phyloP scores from a whole-genome alignment of 2,113 vertebrate species.

The Diadophis punctatus region DNA sequence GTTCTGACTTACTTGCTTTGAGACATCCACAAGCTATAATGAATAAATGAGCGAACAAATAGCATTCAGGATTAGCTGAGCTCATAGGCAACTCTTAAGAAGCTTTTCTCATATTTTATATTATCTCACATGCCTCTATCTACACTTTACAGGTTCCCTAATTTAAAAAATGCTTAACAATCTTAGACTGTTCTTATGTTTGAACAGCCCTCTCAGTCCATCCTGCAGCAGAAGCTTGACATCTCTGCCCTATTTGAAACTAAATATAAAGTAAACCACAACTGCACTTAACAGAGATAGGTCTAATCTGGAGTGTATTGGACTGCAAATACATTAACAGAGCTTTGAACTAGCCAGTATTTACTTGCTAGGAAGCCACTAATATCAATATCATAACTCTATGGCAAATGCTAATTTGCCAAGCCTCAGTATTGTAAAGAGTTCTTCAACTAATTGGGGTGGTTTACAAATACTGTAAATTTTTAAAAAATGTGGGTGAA shows the following conservation, averaged over 20 bases:
- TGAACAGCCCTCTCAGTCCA: neutral
- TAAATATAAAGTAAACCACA: neutral
- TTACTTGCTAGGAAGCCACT: neutral
- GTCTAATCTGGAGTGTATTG: neutral
- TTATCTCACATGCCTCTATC: neutral
- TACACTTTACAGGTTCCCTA: neutral
- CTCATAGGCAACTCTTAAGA: neutral
- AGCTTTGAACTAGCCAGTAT: neutral
- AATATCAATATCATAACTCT: neutral
- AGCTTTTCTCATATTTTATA: neutral
- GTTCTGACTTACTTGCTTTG: neutral
- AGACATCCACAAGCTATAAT: neutral
- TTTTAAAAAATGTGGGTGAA: neutral
- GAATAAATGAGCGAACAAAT: neutral
- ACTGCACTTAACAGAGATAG: neutral
- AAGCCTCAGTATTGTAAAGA: neutral
- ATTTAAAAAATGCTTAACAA: neutral
- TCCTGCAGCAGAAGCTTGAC: neutral
- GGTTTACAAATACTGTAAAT: neutral
- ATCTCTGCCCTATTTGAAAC: neutral
- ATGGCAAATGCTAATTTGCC: neutral
- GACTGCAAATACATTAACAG: neutral
- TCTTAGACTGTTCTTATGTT: neutral
- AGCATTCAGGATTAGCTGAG: neutral
- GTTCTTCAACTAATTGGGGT: neutral